These are phyloP conservation scores for Oligia fasciuncula DNA, from an alignment of 2,888 invertebrate species.

Conservation along the genomic window DNA sequence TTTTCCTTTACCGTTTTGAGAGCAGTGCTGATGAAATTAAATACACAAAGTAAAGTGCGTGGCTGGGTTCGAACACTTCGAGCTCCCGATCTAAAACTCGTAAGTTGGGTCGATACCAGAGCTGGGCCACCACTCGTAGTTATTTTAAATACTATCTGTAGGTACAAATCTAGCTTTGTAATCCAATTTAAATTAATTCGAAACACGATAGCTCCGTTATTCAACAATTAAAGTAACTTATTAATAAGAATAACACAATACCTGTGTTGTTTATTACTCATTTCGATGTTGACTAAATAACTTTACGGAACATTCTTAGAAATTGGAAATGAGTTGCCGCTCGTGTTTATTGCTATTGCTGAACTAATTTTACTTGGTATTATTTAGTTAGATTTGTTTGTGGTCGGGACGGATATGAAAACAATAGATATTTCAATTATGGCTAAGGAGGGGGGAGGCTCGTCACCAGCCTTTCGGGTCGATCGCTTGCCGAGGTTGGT, in stretches of 20 bases:
- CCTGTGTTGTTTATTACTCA: slow-evolving; percentile 4
- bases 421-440: background rate
- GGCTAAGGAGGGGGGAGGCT: too few species aligned
- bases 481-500: too few species aligned
- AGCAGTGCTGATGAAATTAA: too few species aligned
- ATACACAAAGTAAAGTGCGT: too few species aligned
- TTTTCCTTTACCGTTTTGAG: too few species aligned
- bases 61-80: too few species aligned
- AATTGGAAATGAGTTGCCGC: slow-evolving; percentile 13
- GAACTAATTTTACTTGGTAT: slow-evolving; percentile 11
- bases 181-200: slow-evolving; percentile 1
- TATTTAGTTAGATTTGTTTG: slow-evolving; percentile 20
- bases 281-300: background rate
- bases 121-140: background rate
- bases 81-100: too few species aligned
- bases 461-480: too few species aligned
- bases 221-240: background rate
- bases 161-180: background rate
- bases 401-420: slow-evolving; percentile 8
- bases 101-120: too few species aligned
- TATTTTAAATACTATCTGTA: background rate
- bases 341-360: slow-evolving; percentile 1
- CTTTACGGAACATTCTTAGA: slow-evolving; percentile 8
- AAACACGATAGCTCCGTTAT: slow-evolving; percentile 1
- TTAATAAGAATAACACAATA: background rate